phyloP scores from a whole-genome alignment of 1,140 invertebrate species.

The Hylaeus volcanicus region DNA sequence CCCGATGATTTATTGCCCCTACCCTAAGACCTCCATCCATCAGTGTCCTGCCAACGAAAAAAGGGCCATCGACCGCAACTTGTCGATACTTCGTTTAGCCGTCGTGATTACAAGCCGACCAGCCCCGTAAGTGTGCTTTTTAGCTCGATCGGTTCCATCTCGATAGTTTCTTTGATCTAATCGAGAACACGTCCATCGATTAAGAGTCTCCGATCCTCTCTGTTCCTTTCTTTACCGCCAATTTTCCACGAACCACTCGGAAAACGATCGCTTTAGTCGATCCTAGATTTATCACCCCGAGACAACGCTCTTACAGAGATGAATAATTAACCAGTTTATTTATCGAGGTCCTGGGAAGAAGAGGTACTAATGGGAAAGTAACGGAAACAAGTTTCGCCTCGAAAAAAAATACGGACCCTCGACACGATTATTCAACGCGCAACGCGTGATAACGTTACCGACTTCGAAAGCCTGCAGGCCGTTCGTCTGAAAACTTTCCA shows the following conservation, averaged over 20 bases:
- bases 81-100: conserved; percentile 39
- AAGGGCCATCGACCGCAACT: conserved; percentile 34
- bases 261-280: conserved; percentile 17
- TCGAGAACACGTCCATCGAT: neutral
- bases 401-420: no score
- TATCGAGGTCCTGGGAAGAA: neutral
- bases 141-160: neutral
- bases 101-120: conserved; percentile 35
- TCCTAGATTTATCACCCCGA: conserved; percentile 14
- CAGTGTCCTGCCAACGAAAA: conserved; percentile 13
- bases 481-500: no score
- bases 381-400: neutral
- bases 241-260: neutral
- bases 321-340: conserved; percentile 17
- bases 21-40: conserved; percentile 36
- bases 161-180: neutral
- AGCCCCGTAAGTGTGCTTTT: conserved; percentile 7
- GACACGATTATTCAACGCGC: no score
- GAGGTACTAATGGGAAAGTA: neutral
- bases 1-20: conserved; percentile 26
- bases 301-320: neutral
- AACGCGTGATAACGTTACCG: no score
- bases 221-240: no score
- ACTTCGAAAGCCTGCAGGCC: no score
- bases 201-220: no score